These are phyloP conservation scores for Aquatica leii DNA, from an alignment of 2,888 invertebrate genomes.

Conservation along the genomic window DNA sequence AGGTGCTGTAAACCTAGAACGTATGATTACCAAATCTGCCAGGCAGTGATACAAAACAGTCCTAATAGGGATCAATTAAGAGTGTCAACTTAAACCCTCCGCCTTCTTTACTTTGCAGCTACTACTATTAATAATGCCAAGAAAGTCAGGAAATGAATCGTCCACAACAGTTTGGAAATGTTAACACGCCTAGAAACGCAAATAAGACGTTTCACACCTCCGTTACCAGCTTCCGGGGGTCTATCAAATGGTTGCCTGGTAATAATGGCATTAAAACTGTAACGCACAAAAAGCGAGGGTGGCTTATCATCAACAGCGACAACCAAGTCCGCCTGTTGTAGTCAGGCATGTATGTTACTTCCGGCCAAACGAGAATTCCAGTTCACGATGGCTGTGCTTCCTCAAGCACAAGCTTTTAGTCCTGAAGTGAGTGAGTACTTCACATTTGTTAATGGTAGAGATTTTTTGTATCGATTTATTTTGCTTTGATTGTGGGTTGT, in stretches of 20 bases:
- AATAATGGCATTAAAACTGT: conserved; percentile 59
- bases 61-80: conserved; percentile 88
- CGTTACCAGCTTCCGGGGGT: conserved; percentile 55
- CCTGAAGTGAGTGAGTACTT: conserved; percentile 58
- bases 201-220: conserved; percentile 60
- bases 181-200: conserved; percentile 55
- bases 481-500: not conserved
- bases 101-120: conserved; percentile 74
- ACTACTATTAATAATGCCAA: conserved; percentile 54
- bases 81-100: conserved; percentile 87
- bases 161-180: conserved; percentile 60
- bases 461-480: conserved; percentile 13
- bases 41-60: conserved; percentile 92
- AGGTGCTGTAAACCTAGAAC: conserved; percentile 89
- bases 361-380: conserved; percentile 66
- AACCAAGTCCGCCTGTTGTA: conserved; percentile 69
- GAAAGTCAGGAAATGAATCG: conserved; percentile 52
- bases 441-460: conserved; percentile 24
- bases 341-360: conserved; percentile 69
- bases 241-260: conserved; percentile 53
- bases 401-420: conserved; percentile 59
- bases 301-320: conserved; percentile 65
- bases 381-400: conserved; percentile 66
- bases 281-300: conserved; percentile 56
- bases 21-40: conserved; percentile 95